phyloP scores from a whole-genome alignment of 2,888 invertebrate genomes.

The Metacarcinus magister region DNA sequence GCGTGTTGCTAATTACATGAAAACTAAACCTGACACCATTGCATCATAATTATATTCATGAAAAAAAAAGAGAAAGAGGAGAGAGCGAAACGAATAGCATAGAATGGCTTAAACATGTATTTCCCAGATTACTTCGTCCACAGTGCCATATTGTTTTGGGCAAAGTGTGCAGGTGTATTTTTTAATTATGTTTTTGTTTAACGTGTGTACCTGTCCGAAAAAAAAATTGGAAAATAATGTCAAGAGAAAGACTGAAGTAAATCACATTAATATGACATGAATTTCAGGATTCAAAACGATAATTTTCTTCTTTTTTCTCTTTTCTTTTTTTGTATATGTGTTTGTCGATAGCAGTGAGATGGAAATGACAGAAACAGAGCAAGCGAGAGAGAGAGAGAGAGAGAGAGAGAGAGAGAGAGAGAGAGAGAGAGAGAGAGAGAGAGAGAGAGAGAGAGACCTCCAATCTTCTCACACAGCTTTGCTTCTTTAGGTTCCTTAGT shows the following conservation, averaged over 20 bases:
- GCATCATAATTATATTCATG: not conserved
- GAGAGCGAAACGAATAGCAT: not conserved
- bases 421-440: slow-evolving; percentile 26
- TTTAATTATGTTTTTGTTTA: not conserved
- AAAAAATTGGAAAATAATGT: not conserved
- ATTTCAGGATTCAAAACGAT: not conserved
- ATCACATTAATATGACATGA: not conserved
- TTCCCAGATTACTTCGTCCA: not conserved
- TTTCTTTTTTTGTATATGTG: not conserved
- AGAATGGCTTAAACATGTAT: not conserved
- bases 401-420: slow-evolving; percentile 26
- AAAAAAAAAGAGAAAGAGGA: not conserved
- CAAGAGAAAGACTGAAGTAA: not conserved
- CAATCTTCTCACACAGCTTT: not conserved
- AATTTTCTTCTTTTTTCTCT: not conserved
- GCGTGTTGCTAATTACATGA: not conserved
- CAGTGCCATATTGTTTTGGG: not conserved
- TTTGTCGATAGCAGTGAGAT: too few relatives aligned
- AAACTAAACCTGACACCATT: not conserved
- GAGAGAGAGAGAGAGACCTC: not conserved
- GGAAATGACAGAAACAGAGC: too few relatives aligned
- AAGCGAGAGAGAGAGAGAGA: not conserved
- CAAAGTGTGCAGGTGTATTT: not conserved
- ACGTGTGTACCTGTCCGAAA: not conserved
- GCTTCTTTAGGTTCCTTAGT: not conserved